Conservation (phyloP, 2,113 vertebrate species). For the Melanerpes aurifrons region DNA sequence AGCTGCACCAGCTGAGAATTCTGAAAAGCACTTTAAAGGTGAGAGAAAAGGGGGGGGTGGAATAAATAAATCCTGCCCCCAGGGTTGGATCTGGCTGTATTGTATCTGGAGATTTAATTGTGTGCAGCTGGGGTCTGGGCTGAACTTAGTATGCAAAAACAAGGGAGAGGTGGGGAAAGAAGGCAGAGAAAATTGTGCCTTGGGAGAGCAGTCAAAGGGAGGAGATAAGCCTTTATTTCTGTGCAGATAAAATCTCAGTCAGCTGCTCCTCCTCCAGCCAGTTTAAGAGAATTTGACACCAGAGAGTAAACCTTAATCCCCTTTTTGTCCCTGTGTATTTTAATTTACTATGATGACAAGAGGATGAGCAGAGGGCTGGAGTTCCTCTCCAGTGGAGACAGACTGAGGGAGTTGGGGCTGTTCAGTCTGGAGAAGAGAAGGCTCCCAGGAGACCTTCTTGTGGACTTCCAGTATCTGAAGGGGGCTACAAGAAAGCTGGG, state of each 20-base stretch:
- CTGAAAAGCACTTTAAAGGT: constrained; percentile 99
- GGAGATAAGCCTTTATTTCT: constrained; percentile 21
- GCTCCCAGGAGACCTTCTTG: too few relatives aligned
- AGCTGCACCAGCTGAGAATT: constrained; percentile 94
- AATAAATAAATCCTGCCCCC: constrained; percentile 12
- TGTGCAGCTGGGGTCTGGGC: not conserved
- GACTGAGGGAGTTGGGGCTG: too few relatives aligned
- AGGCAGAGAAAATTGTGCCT: not conserved
- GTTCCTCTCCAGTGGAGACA: too few relatives aligned
- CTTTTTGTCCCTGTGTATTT: constrained; percentile 17
- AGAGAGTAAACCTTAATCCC: not conserved
- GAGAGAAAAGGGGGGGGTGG: constrained; percentile 58
- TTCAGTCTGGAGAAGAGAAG: too few relatives aligned
- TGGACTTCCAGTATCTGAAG: too few relatives aligned
- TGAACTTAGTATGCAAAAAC: not conserved
- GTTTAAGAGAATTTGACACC: constrained; percentile 24
- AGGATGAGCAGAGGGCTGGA: too few relatives aligned
- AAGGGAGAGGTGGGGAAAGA: not conserved
- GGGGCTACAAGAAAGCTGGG: too few relatives aligned
- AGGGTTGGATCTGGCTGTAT: not conserved
- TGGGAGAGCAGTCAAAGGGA: not conserved
- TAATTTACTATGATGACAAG: not conserved
- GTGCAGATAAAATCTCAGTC: constrained; percentile 8
- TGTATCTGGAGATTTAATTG: not conserved
- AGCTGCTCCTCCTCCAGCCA: not conserved